Base-by-base conservation (phyloP, 2,113 vertebrate genomes). In the Hypocryptadius cinnamomeus region DNA sequence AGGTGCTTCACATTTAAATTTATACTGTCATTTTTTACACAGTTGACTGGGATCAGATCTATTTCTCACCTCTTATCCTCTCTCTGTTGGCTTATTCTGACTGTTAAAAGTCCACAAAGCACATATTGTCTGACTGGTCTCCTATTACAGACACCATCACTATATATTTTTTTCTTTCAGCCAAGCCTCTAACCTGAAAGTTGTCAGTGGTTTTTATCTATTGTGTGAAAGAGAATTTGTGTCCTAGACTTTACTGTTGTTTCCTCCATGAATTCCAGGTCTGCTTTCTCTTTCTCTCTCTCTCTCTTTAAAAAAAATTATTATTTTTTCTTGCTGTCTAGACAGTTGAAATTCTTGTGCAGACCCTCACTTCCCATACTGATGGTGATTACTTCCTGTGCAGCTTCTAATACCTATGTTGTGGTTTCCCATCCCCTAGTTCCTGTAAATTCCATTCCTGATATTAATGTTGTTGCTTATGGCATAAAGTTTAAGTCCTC, bases 241-340 rank as follows among this genome's bases (percentile, higher is more conserved):
- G 35, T 85, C 37, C 27, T 61, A 11, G 83, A 40, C n/a, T 70
- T 74, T 19, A 33, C 33, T 80, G 27, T 27, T 77, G 39, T 56
- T 96, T 85, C 47, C 54, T 66, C 71, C n/a, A 5, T 54, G 3
- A 83, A 79, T 37, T 63, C 39, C 42, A 35, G 31, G 56, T 61
- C 31, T 74, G 50, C 3, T 13, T 51, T 33, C 8, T 51, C 44
- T 16, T 7, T 47, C 12, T n/a, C 50, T 40, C 3, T 63, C 2
- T 47, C 3, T 16, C 3, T 13, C 4, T 11, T 13, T 17, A 27
- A 39, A 39, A 40, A 40, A 15, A 15, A 40, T 83, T 50, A 21
- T 74, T 86, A 30, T 59, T 90, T 95, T 56, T 84, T 74, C 79
- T 90, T 92, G 56, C 83, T 87, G 94, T 92, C 73, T 94, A 95